Base-by-base conservation (phyloP, 2,113 vertebrate species). In the Mixornis gularis region DNA sequence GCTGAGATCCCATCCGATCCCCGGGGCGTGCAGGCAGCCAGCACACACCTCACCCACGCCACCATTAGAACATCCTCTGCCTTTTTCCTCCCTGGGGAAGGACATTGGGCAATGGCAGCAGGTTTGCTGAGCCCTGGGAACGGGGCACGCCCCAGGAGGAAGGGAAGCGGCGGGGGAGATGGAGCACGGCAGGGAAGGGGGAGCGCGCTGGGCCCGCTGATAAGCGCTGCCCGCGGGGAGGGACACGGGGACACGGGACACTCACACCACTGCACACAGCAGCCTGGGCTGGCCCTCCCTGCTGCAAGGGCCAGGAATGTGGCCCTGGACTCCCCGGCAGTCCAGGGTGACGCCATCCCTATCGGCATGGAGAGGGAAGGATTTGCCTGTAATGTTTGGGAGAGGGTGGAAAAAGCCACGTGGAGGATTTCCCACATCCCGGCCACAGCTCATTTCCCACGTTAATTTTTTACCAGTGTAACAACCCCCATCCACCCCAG, bases 271-370 rank as follows among this genome's bases (percentile, higher is more conserved):
- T 2, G 60, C 83, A 6, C 77, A 10, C 10, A 1, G 38, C 73
- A 43, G 73, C 24, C 2, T 0, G 36, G 4, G 24, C 72, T 3
- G 63, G 41, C 34, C 36, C 30, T 5, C 43, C 63, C 71, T 3
- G 3, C 43, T 10, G 41, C 40, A 3, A 46, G 51, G 0, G 0
- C 15, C 6, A 3, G 66, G 24, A 41, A 24, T 0, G 12, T 0
- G 32, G 22, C 36, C 38, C 38, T 3, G 0, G 10, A 1, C 17
- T 41, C 36, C 7, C n/a, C 1, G 1, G 32, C 46, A 34, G 24
- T 0, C 8, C 34, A 2, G 34, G 72, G 32, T 17, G 60, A 65
- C 0, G 2, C 56, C 2, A 5, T 22, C 0, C 3, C 26, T 2
- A 5, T 5, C 3, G 0, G 32, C 20, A 0, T 0, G 21, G 48